Evolutionary conservation across 2,888 invertebrate species (phyloP).

Genomic region (Reticulitermes lucifugus): DNA sequence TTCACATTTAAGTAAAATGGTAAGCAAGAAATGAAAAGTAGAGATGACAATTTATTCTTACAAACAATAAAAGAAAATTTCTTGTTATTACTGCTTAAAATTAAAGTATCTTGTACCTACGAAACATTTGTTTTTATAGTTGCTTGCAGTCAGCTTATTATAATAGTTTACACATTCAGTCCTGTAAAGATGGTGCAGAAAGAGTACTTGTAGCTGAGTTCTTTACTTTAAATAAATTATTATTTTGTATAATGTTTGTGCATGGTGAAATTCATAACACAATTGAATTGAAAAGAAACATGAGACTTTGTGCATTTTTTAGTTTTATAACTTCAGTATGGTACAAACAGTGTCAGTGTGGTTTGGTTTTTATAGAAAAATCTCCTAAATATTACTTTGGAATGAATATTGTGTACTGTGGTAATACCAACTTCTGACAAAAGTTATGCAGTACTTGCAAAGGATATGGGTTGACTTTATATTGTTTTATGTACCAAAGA

Average conservation of each 20-base stretch:
- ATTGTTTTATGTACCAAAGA: too few species aligned
- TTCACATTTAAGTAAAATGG: not conserved
- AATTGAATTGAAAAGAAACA: not conserved
- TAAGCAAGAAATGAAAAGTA: not conserved
- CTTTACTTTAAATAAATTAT: not conserved
- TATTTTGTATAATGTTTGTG: not conserved
- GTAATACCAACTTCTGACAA: too few species aligned
- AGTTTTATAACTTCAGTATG: too few species aligned
- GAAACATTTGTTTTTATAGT: not conserved
- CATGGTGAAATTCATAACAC: not conserved
- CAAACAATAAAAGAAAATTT: not conserved
- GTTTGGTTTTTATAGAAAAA: too few species aligned
- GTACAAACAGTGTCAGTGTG: too few species aligned
- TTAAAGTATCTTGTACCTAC: not conserved
- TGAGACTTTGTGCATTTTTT: too few species aligned
- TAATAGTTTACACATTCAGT: too few species aligned
- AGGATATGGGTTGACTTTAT: too few species aligned
- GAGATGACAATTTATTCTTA: not conserved
- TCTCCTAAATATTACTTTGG: too few species aligned
- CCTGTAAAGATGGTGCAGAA: not conserved
- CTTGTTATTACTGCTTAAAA: not conserved
- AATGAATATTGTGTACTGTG: too few species aligned
- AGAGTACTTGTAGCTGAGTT: not conserved
- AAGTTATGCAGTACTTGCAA: too few species aligned
- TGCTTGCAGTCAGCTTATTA: not conserved